Evolutionary conservation across 2,113 vertebrate genomes (phyloP), one percentile per base, ranked within the genome.

Genomic region (Melanocharis versteri): DNA sequence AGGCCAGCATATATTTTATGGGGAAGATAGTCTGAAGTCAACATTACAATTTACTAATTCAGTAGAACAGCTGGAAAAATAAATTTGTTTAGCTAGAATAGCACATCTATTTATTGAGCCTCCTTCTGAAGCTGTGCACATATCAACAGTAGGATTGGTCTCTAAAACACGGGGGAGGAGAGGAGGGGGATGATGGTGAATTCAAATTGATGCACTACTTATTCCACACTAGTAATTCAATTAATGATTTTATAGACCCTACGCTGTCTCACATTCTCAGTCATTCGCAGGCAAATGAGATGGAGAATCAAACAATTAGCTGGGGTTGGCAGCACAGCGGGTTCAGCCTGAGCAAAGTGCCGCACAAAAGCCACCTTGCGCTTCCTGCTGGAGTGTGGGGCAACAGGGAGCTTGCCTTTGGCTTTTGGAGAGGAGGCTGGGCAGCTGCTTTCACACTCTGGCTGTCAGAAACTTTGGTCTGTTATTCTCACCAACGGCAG

Each of bases 191-290:
- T 92, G 94, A 91, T 95, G 83, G 83, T 90, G 96, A 97, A 97
- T 97, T 97, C 90, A 97, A 96, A 97, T 97, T 95, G 96, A 96
- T 96, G 93, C 19, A 10, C 96, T 94, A 96, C 97, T 97, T 97
- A 97, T 97, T 97, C 96, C 89, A 96, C 94, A 80, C 95, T 97
- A 96, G 97, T 97, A 97, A 97, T 97, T 97, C 97, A 96, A 96
- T 97, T 97, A 97, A 97, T 97, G 96, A 96, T 97, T 97, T 97
- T 97, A 97, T 97, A 97, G 96, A 90, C 96, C 92, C 94, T 94
- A 73, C 1, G 19, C 90, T 73, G 90, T 90, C 89, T 94, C 69
- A 20, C 86, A 73, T 90, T 90, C 91, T 80, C 72, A 35, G 93
- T 95, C 19, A 6, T 97, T 97, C 94, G 93, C 94, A 93, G 72